Evolutionary conservation across 2,113 vertebrate species (phyloP).

Genomic region (Tyrannus savana): DNA sequence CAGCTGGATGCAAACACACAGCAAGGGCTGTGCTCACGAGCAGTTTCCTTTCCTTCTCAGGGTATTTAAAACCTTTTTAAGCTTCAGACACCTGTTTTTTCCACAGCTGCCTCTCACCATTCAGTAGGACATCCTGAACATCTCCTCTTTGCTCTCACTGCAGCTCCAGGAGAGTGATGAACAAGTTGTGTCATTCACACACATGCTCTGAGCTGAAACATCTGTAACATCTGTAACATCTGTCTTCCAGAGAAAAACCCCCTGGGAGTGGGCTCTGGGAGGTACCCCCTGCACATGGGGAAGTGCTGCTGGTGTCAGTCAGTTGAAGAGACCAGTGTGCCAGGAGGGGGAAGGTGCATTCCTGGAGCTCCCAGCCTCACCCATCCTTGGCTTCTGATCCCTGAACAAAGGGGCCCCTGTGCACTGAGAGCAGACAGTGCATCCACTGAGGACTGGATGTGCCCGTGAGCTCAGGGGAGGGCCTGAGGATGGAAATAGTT

Average conservation of each 20-base stretch:
- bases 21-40: background rate
- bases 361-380: background rate
- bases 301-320: background rate
- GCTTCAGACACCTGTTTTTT: background rate
- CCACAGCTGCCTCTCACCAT: background rate
- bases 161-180: background rate
- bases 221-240: background rate
- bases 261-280: background rate
- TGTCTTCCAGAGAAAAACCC: background rate
- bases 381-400: background rate
- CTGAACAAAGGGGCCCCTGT: conserved; percentile 17
- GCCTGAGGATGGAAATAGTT: background rate
- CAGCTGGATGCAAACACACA: background rate
- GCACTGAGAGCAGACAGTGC: background rate
- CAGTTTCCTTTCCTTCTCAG: background rate
- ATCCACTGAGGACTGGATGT: background rate
- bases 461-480: background rate
- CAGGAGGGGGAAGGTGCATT: background rate
- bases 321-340: background rate
- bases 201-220: background rate
- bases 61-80: background rate
- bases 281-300: background rate
- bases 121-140: background rate
- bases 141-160: background rate
- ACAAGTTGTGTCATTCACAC: rapidly evolving